Base-by-base conservation (phyloP, 2,113 vertebrate species). In the Engystomops pustulosus region DNA sequence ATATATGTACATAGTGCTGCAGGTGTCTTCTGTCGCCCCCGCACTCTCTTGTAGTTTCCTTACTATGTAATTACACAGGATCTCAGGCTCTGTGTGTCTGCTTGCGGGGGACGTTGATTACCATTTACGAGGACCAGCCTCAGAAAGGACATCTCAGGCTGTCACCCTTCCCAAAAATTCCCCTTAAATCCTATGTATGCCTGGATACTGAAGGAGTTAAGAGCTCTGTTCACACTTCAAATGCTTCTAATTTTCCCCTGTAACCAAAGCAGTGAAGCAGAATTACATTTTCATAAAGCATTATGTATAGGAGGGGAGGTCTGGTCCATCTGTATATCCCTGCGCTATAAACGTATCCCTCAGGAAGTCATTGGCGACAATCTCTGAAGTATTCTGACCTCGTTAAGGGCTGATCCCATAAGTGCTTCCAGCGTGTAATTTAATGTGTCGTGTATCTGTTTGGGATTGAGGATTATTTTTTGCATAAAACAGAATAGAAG, bases 101-200 rank as follows among this genome's bases (percentile, higher is more conserved):
- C 68, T 68, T 78, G 74, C 62, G 82, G 72, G 82, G 82, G 82
- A 51, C 11, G 82, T n/a, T 84, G 72, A 84, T 78, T 84, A 84
- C 82, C 34, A 78, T 77, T 36, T 78, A 49, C 47, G 38, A 14
- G 74, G 82, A 69, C 71, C 71, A 84, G 41, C 67, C 27, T 84
- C 72, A 17, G 58, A 47, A 41, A 49, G 55, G 44, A 51, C 72
- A 65, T 53, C 3, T 25, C 36, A 77, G 44, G 18, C 58, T 84
- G 82, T 78, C 74, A 84, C 60, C 82, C 72, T 44, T 36, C 34
- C 60, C 8, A 14, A 82, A 58, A 27, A 34, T 69, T 32, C 34
- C 74, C 27, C 5, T 15, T 30, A 6, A 67, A 53, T 12, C 15
- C 18, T 68, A 62, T 62, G 11, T 9, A 45, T n/a, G 38, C 72